Percentiles rank a stretch among this genome's conserved stretches.
These are phyloP conservation scores for Hipparchia sbordonii DNA, from an alignment of 2,888 invertebrate species.

Conservation along the genomic window DNA sequence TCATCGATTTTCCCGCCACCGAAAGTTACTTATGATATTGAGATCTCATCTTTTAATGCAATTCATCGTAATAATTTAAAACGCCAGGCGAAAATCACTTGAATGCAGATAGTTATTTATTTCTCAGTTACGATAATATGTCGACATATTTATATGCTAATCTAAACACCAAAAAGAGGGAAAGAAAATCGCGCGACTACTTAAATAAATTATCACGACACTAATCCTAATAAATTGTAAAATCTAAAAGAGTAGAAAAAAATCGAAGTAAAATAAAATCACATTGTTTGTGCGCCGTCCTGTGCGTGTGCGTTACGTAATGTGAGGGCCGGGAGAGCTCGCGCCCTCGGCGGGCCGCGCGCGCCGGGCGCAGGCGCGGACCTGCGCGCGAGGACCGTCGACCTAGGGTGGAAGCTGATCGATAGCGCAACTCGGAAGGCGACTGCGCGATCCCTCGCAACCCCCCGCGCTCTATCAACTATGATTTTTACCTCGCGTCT, in stretches of 20 bases:
- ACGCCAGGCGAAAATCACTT: constrained; percentile 19
- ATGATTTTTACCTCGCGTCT: constrained; percentile 41
- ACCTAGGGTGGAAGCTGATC: constrained; percentile 42
- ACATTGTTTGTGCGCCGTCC: constrained; percentile 83
- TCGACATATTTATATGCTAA: constrained; percentile 48
- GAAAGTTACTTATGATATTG: neutral
- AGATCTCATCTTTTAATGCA: constrained; percentile 34
- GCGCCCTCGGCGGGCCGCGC: constrained; percentile 50
- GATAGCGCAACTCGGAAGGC: constrained; percentile 42
- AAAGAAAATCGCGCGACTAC: constrained; percentile 66
- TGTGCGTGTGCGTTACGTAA: constrained; percentile 82
- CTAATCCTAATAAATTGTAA: constrained; percentile 78
- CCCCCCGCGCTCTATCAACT: constrained; percentile 38
- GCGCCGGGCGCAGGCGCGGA: constrained; percentile 34
- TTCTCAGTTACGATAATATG: constrained; percentile 48
- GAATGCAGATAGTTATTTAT: constrained; percentile 19
- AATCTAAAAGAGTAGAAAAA: constrained; percentile 78
- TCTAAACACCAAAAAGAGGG: constrained; percentile 60
- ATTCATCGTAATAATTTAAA: constrained; percentile 15
- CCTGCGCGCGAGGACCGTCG: constrained; percentile 37
- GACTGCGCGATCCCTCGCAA: constrained; percentile 42
- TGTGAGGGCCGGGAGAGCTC: constrained; percentile 69
- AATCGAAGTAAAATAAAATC: constrained; percentile 77
- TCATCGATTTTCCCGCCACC: neutral
- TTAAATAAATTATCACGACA: constrained; percentile 70